A percentile compares a stretch with the other conserved stretches of the same genome.
These are phyloP conservation scores for Trachelus troglodyta DNA, from an alignment of 2,888 invertebrate genomes.

Conservation along the genomic window DNA sequence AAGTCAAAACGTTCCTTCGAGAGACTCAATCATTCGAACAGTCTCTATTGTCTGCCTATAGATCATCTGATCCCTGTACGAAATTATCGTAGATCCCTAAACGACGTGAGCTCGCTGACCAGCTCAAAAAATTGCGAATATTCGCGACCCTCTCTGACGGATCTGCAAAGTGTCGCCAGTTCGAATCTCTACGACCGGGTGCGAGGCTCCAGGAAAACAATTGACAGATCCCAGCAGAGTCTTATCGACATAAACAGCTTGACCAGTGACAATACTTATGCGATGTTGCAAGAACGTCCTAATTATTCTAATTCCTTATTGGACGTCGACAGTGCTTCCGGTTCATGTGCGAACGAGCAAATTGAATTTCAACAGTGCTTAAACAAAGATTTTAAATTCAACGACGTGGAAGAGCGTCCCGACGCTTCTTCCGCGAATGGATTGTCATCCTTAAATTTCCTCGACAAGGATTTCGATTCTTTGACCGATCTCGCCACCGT, in stretches of 20 bases:
- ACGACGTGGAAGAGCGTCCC: slow-evolving; percentile 2
- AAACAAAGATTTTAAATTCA: slow-evolving; percentile 12
- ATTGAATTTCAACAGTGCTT: slow-evolving; percentile 28
- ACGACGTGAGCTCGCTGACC: slow-evolving; percentile 50
- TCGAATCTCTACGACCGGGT: slow-evolving; percentile 41
- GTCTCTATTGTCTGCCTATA: slow-evolving; percentile 51
- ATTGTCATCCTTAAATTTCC: neutral
- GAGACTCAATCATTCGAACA: slow-evolving; percentile 51
- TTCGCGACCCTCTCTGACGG: slow-evolving; percentile 48
- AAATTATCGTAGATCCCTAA: slow-evolving; percentile 54
- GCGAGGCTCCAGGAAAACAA: slow-evolving; percentile 38
- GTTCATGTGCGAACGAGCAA: slow-evolving; percentile 29
- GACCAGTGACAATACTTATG: slow-evolving; percentile 40
- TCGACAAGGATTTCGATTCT: slow-evolving; percentile 42
- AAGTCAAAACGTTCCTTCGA: slow-evolving; percentile 28
- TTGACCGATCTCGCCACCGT: slow-evolving; percentile 42
- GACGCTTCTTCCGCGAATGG: neutral
- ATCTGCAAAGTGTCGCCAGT: slow-evolving; percentile 42
- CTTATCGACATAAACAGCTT: slow-evolving; percentile 40
- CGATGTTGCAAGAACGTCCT: slow-evolving; percentile 14
- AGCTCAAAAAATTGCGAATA: slow-evolving; percentile 49
- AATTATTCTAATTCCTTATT: slow-evolving; percentile 22
- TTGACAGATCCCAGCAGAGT: slow-evolving; percentile 39
- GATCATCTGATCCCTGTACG: slow-evolving; percentile 35
- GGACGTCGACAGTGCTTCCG: slow-evolving; percentile 35